phyloP scores from a whole-genome alignment of 2,113 vertebrate genomes.

The Eulacestoma nigropectus region DNA sequence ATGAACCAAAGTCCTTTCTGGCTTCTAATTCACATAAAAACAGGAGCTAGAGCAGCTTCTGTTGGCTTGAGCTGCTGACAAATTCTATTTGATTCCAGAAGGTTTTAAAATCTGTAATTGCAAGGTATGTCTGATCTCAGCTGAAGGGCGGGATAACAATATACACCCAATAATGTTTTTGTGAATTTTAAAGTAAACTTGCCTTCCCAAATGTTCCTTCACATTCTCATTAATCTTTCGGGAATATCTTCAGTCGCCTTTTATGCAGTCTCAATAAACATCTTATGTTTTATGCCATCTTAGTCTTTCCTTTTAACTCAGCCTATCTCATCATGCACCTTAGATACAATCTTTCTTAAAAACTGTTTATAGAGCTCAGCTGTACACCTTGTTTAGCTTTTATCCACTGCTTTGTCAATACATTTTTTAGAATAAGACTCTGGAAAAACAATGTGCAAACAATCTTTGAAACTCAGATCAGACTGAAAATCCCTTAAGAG shows the following conservation, averaged over 20 bases:
- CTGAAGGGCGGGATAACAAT: neutral
- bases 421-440: neutral
- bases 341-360: neutral
- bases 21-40: neutral
- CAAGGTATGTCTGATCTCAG: neutral
- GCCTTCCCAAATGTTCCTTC: neutral
- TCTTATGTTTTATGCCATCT: neutral
- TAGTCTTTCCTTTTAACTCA: neutral
- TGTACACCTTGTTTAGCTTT: conserved; percentile 14
- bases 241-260: neutral
- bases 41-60: neutral
- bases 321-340: neutral
- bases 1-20: neutral
- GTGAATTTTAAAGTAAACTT: neutral
- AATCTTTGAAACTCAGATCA: neutral
- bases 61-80: neutral
- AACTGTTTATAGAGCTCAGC: neutral
- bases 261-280: neutral
- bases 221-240: neutral
- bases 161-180: neutral
- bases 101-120: neutral
- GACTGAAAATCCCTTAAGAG: conserved; percentile 1
- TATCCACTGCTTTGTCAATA: neutral
- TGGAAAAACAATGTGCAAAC: conserved; percentile 20
- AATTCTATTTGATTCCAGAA: neutral